Conservation (phyloP, 2,888 invertebrate species). For the Pammene fasciana region DNA sequence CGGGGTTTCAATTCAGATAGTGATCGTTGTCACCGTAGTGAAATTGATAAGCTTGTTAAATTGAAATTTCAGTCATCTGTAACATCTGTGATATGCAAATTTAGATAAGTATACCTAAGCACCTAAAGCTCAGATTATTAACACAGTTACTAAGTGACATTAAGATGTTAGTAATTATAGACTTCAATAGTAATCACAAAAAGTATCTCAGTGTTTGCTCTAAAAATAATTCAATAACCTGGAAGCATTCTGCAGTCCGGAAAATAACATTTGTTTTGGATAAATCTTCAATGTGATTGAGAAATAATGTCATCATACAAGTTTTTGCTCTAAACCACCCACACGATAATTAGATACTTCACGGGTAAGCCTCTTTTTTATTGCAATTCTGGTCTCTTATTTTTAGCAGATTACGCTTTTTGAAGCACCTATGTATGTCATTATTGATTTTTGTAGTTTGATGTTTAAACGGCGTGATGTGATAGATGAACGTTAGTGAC, state of each 20-base stretch:
- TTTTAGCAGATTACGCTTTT: conserved; percentile 34
- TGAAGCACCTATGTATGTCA: conserved; percentile 12
- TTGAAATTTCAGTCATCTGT: conserved; percentile 3
- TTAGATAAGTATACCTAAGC: not conserved
- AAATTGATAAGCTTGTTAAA: conserved; percentile 12
- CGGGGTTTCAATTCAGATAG: conserved; percentile 17
- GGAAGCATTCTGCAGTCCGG: too few relatives aligned
- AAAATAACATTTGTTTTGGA: not conserved
- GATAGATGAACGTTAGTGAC: conserved; percentile 52
- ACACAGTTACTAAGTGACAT: too few relatives aligned
- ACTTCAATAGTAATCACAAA: too few relatives aligned
- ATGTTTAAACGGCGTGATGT: conserved; percentile 46
- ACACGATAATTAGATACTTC: conserved; percentile 34
- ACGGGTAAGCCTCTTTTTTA: conserved; percentile 23
- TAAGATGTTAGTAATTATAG: too few relatives aligned
- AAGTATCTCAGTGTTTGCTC: too few relatives aligned
- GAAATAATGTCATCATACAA: conserved; percentile 7
- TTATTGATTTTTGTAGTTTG: conserved; percentile 25
- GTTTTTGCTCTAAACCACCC: conserved; percentile 27
- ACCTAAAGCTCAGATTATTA: not conserved
- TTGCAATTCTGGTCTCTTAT: conserved; percentile 18
- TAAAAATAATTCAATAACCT: too few relatives aligned
- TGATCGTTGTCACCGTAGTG: conserved; percentile 15
- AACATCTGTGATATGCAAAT: not conserved
- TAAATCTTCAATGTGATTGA: conserved; percentile 8